Evolutionary conservation across 1,140 invertebrate genomes (phyloP).

Genomic region (Eumeta japonica): DNA sequence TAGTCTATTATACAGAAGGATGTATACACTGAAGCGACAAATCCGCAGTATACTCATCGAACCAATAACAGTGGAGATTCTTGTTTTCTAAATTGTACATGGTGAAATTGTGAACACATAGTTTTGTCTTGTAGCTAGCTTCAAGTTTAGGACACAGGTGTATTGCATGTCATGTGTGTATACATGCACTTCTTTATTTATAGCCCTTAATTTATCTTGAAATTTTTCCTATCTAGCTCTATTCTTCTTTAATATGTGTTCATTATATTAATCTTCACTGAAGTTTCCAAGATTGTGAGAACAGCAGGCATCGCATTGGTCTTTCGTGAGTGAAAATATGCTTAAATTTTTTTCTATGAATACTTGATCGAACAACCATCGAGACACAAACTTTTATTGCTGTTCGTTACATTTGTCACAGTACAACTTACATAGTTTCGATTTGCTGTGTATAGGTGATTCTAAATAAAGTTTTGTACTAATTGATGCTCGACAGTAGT

Average conservation of each 20-base stretch:
- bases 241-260: constrained; percentile 17
- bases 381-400: constrained; percentile 7
- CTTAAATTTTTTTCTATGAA: constrained; percentile 23
- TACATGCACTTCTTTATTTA: too few species aligned
- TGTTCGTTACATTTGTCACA: constrained; percentile 11
- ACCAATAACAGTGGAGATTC: too few species aligned
- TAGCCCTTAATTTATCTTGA: too few species aligned
- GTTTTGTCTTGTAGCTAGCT: constrained; percentile 37
- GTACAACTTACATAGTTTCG: constrained; percentile 8
- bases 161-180: constrained; percentile 25
- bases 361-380: constrained; percentile 13
- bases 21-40: not conserved
- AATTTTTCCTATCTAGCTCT: constrained; percentile 15
- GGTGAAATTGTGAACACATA: constrained; percentile 11
- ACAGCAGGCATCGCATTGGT: constrained; percentile 32
- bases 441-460: constrained; percentile 8
- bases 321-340: constrained; percentile 31
- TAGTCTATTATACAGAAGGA: not conserved
- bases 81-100: too few species aligned
- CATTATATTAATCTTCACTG: constrained; percentile 19
- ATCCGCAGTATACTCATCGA: too few species aligned
- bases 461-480: constrained; percentile 10
- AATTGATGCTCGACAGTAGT: constrained; percentile 13
- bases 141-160: constrained; percentile 25
- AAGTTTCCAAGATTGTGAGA: constrained; percentile 24